A percentile compares a stretch with the other conserved stretches of the same genome.
Conservation (phyloP, 35 echinoderm and acorn worm genomes). For the Apostichopus californicus region DNA sequence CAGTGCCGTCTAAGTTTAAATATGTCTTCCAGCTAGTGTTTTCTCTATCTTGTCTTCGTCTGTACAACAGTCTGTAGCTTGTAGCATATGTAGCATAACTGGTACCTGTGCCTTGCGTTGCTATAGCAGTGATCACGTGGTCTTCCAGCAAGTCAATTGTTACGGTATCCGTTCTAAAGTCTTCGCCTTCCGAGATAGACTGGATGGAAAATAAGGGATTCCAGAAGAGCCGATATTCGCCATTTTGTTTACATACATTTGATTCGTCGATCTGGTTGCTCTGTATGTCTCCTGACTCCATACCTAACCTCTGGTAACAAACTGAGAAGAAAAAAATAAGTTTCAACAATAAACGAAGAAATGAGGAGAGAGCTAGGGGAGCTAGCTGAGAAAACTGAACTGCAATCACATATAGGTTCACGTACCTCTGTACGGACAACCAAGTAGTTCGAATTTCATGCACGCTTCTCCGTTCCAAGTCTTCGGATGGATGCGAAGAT, state of each 20-base stretch:
- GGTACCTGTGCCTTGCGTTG: background rate
- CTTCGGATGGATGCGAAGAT: background rate
- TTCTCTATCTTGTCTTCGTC: background rate
- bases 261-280: background rate
- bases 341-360: no score
- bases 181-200: background rate
- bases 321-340: background rate
- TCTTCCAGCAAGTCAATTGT: background rate
- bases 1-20: background rate
- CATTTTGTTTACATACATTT: background rate
- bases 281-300: slow-evolving; percentile 29
- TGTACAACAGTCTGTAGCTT: background rate
- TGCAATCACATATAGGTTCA: no score
- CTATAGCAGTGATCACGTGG: slow-evolving; percentile 18
- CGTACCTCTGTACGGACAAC: slow-evolving; percentile 1
- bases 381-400: no score
- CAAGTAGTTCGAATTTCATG: background rate
- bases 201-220: background rate
- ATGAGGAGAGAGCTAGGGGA: no score
- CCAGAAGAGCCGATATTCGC: background rate
- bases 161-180: background rate
- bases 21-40: background rate
- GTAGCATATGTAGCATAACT: background rate
- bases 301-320: slow-evolving; percentile 19
- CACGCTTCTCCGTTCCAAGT: slow-evolving; percentile 18